Evolutionary conservation across 2,797 vertebrate species (phyloP).

Genomic region (Sebastes trivittatus): DNA sequence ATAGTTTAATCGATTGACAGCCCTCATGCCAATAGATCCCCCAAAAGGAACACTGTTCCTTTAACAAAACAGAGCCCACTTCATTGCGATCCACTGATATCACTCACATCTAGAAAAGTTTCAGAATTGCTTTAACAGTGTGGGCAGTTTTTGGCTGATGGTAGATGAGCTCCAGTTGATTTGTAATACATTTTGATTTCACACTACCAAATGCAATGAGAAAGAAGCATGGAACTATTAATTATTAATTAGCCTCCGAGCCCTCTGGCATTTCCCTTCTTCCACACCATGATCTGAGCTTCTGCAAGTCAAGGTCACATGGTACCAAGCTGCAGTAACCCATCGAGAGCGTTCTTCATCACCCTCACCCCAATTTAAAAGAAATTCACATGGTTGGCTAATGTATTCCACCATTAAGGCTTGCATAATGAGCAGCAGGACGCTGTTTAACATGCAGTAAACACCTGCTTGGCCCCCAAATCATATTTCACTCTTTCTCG

Average conservation of each 20-base stretch:
- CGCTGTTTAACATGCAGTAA: conserved; percentile 73
- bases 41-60: no score
- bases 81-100: not conserved
- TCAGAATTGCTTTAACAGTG: not conserved
- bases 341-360: conserved; percentile 21
- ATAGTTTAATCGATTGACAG: accelerated
- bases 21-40: no score
- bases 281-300: conserved; percentile 35
- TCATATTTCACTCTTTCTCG: conserved; percentile 49
- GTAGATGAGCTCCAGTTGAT: conserved; percentile 16
- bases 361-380: conserved; percentile 40
- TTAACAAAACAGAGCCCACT: no score
- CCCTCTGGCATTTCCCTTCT: conserved; percentile 43
- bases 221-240: conserved; percentile 40
- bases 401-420: conserved; percentile 59
- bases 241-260: conserved; percentile 57
- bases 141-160: conserved; percentile 18
- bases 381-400: conserved; percentile 37
- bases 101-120: not conserved
- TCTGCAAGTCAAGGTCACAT: conserved; percentile 57
- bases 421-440: conserved; percentile 65
- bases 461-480: conserved; percentile 61
- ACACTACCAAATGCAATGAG: conserved; percentile 35
- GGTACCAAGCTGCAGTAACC: conserved; percentile 2
- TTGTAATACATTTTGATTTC: conserved; percentile 57